phyloP scores from a whole-genome alignment of 2,797 vertebrate genomes.

The Stomatorhinus walkeri region DNA sequence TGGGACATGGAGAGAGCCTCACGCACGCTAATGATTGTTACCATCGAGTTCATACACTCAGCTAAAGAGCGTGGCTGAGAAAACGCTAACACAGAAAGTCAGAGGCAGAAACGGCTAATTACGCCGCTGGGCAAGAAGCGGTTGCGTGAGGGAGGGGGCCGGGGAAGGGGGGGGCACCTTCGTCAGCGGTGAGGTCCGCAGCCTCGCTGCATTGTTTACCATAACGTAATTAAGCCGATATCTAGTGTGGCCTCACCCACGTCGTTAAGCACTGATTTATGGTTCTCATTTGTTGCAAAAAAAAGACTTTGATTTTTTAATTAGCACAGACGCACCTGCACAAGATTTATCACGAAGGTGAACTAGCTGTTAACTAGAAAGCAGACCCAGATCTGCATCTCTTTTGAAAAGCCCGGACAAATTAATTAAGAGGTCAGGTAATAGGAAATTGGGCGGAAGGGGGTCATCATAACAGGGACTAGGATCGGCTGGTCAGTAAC shows the following conservation, averaged over 20 bases:
- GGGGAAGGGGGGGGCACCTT: background rate
- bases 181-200: background rate
- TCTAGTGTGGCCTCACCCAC: background rate
- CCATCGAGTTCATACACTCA: background rate
- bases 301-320: conserved; percentile 1
- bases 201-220: background rate
- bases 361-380: conserved; percentile 3
- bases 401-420: background rate
- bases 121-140: background rate
- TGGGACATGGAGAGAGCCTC: background rate
- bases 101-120: background rate
- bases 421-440: conserved; percentile 6
- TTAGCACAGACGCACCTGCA: background rate
- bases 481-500: background rate
- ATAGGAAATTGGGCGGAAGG: background rate
- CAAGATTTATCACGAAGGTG: background rate
- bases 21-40: background rate
- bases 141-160: background rate
- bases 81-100: background rate
- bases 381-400: background rate
- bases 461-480: background rate
- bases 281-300: background rate
- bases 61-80: background rate
- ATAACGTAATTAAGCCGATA: background rate
- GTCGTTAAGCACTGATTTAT: conserved; percentile 7